phyloP scores from a whole-genome alignment of 2,888 invertebrate genomes.

The Dasypolia templi region DNA sequence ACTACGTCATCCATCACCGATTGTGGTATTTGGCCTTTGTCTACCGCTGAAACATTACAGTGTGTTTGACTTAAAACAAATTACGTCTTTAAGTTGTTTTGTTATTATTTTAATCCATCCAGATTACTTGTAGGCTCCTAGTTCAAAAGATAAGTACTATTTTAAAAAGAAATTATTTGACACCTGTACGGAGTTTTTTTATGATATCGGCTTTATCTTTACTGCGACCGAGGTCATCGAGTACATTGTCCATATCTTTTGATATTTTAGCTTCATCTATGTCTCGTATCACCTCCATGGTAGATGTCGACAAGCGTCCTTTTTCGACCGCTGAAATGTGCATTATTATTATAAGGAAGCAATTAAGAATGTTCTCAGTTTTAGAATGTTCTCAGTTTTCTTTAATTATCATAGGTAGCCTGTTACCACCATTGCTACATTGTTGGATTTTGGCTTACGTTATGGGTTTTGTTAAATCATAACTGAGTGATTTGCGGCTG shows the following conservation, averaged over 20 bases:
- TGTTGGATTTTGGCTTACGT: background rate
- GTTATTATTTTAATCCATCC: background rate
- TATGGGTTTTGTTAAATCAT: background rate
- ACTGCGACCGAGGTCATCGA: conserved; percentile 17
- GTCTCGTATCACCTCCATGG: conserved; percentile 40
- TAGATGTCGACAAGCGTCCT: conserved; percentile 36
- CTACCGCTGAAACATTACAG: conserved; percentile 41
- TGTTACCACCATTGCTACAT: background rate
- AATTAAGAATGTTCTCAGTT: background rate
- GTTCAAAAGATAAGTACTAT: background rate
- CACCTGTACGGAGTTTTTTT: conserved; percentile 34
- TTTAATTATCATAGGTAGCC: background rate
- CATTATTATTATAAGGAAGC: background rate
- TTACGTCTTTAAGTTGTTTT: background rate
- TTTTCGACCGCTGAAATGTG: conserved; percentile 34
- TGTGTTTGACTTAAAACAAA: background rate
- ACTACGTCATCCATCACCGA: conserved; percentile 53
- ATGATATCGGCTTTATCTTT: conserved; percentile 34
- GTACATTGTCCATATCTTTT: conserved; percentile 49
- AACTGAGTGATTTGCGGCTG: background rate
- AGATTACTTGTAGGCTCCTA: background rate
- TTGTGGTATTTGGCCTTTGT: conserved; percentile 39
- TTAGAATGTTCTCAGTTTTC: background rate
- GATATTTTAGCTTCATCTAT: conserved; percentile 49
- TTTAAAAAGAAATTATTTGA: background rate